phyloP scores from a whole-genome alignment of 2,113 vertebrate genomes.

The Mormyrus lacerda region DNA sequence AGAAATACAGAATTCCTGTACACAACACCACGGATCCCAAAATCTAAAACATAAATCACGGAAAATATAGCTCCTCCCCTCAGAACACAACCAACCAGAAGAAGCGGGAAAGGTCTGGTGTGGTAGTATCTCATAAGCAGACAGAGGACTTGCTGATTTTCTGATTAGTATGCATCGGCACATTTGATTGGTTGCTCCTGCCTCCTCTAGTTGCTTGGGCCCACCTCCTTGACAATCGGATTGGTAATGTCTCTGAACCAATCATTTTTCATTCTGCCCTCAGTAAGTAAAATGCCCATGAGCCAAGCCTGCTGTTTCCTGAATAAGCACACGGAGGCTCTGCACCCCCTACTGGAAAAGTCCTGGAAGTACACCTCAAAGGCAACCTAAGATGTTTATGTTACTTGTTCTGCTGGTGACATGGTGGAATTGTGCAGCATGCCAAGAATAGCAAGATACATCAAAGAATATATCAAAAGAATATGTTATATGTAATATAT shows the following conservation, averaged over 20 bases:
- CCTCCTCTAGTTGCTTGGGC: too few species aligned
- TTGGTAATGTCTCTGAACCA: too few species aligned
- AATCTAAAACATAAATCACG: not conserved
- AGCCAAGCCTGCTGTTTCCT: not conserved
- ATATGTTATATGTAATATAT: not conserved
- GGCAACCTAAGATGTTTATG: not conserved
- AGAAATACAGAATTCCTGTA: not conserved
- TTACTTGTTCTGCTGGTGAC: not conserved
- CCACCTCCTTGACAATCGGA: too few species aligned
- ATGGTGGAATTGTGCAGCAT: not conserved
- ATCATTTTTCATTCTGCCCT: not conserved
- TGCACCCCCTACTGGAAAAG: not conserved
- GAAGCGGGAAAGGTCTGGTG: not conserved
- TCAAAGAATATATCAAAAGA: not conserved
- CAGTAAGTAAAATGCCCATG: too few species aligned
- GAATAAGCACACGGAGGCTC: too few species aligned
- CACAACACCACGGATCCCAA: not conserved
- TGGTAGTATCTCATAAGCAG: not conserved
- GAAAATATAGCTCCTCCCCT: not conserved
- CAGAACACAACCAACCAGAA: not conserved
- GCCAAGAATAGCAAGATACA: not conserved
- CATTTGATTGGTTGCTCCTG: too few species aligned
- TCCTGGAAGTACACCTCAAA: not conserved
- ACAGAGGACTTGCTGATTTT: not conserved
- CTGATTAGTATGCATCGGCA: not conserved